Conservation (phyloP, 2,113 vertebrate species). For the Psittacula cyanocephala region DNA sequence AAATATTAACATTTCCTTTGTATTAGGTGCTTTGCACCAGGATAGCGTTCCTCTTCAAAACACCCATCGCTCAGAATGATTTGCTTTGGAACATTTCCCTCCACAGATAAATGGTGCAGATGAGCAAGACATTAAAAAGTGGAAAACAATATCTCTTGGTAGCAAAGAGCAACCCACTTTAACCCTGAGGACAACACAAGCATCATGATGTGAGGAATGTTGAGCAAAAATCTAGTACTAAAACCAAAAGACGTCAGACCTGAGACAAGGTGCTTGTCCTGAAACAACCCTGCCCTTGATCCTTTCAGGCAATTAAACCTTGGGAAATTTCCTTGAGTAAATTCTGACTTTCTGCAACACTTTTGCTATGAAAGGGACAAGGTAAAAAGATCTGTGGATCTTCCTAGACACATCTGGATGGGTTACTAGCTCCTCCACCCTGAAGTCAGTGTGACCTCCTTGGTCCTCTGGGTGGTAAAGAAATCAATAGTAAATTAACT, state of each 20-base stretch:
- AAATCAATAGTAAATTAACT: background rate
- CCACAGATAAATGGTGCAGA: background rate
- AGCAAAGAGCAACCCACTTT: background rate
- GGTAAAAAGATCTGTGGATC: background rate
- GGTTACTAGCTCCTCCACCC: background rate
- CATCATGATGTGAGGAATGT: rapidly evolving
- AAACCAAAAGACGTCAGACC: background rate
- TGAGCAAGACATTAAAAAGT: background rate
- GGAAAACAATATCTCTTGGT: background rate
- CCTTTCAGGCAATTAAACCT: background rate
- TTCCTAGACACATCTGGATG: background rate
- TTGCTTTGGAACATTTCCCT: background rate
- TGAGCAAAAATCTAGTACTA: background rate
- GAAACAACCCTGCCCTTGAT: background rate
- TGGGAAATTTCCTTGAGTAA: background rate
- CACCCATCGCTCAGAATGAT: background rate
- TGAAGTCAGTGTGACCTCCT: background rate
- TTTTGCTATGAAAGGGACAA: background rate
- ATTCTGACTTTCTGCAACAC: background rate
- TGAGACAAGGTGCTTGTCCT: background rate
- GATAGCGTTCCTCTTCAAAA: background rate
- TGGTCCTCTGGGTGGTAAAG: background rate
- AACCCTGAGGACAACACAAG: background rate
- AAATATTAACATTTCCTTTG: background rate
- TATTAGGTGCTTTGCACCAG: background rate